Evolutionary conservation across 2,797 vertebrate species (phyloP), one percentile per base, ranked within the genome.

Genomic region (Sardinella longiceps): DNA sequence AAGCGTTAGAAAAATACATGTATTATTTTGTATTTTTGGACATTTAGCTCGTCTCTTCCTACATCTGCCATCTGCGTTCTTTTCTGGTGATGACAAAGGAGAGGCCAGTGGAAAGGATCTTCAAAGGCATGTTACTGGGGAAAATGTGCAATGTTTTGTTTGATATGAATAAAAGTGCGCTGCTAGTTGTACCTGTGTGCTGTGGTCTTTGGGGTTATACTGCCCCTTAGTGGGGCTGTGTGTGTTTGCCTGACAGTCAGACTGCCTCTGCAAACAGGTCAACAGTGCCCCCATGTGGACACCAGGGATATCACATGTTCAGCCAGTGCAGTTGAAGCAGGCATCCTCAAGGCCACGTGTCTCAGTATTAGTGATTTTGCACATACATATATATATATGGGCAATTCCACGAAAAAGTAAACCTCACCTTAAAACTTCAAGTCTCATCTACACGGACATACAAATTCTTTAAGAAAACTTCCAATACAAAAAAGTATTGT

Each of bases 161-260:
- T 92, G 89, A 93, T 85, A 92, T 95, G 88, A 95, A 95, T 95
- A 94, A 96, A 95, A 91, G 93, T 88, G 90, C 92, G 92, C 92
- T 94, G 91, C 92, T 93, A 92, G 56, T 84, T 77, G 48, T 83
- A 51, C 20, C 33, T 63, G 12, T 12, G 53, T 80, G 63, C 30
- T 83, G 60, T 63, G 39, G 50, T 81, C 15, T 81, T 46, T 46
- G 45, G 15, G 51, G 23, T n/a, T 39, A 25, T 37, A 37, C 81
- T 82, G 81, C 51, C 70, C 70, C 70, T 3, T 43, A 77, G 70
- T 43, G 70, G 70, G 5, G 23, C 18, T 43, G 4, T 43, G 70
- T 43, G 4, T 43, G 70, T 77, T 77, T 43, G 0, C 70, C 20
- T 20, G 70, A 18, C 70, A 37, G 39, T 43, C n/a, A 20, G 18